Percentiles rank a stretch among this genome's conserved stretches.
Conservation (phyloP, 2,888 invertebrate species). For the Matsumyia berberina region DNA sequence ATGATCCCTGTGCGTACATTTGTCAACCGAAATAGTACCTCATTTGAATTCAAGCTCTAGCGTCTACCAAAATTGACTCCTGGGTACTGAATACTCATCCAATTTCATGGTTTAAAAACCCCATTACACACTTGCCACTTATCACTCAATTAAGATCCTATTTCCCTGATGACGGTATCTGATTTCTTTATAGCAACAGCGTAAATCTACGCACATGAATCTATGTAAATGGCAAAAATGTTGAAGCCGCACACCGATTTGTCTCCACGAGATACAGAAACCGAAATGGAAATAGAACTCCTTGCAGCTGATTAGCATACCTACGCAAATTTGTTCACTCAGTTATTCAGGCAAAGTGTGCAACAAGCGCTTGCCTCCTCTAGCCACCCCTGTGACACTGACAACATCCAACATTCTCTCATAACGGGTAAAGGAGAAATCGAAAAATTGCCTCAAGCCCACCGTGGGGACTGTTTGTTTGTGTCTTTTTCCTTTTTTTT, state of each 20-base stretch:
- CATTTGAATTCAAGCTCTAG: neutral
- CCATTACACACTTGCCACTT: slow-evolving; percentile 41
- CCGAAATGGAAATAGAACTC: slow-evolving; percentile 30
- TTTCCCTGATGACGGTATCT: slow-evolving; percentile 42
- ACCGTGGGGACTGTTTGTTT: slow-evolving; percentile 43
- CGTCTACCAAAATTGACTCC: neutral
- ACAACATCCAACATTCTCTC: neutral
- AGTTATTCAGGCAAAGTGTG: slow-evolving; percentile 32
- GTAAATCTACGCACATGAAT: slow-evolving; percentile 15
- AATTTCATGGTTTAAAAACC: slow-evolving; percentile 23
- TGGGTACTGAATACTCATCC: slow-evolving; percentile 22
- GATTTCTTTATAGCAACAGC: slow-evolving; percentile 38
- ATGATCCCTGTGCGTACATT: neutral
- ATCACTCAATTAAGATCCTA: slow-evolving; percentile 60
- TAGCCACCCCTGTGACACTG: no score
- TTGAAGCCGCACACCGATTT: slow-evolving; percentile 25
- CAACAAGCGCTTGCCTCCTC: slow-evolving; percentile 26
- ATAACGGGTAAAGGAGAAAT: slow-evolving; percentile 30
- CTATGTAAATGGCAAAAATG: slow-evolving; percentile 13
- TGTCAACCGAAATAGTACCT: neutral
- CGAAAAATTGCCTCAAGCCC: slow-evolving; percentile 51
- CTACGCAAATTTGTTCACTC: slow-evolving; percentile 47
- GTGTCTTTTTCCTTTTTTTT: slow-evolving; percentile 19
- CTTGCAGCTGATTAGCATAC: slow-evolving; percentile 60
- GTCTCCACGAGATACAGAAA: slow-evolving; percentile 8